These are phyloP conservation scores for Malurus alboscapulatus DNA, from an alignment of 2,113 vertebrate genomes.

Conservation along the genomic window DNA sequence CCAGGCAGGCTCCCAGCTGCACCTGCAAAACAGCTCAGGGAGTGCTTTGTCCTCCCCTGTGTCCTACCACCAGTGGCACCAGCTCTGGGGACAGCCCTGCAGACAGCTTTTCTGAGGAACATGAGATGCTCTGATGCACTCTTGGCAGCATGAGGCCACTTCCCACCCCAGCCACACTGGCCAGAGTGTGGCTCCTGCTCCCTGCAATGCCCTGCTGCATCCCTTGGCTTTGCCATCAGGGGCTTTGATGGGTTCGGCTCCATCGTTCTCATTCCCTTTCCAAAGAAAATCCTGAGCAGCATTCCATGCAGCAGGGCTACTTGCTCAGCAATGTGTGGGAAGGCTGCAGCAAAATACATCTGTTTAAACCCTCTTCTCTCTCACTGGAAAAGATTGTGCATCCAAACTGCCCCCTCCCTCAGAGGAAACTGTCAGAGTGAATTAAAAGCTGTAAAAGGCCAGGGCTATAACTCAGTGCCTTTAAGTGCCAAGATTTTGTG, in stretches of 20 bases:
- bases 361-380: not conserved
- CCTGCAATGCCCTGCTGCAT: not conserved
- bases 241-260: not conserved
- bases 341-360: not conserved
- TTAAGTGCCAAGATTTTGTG: slow-evolving; percentile 56
- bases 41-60: not conserved
- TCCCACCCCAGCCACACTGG: not conserved
- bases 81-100: not conserved
- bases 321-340: not conserved
- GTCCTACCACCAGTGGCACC: not conserved
- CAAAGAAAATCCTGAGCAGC: not conserved
- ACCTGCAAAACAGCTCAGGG: not conserved
- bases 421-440: slow-evolving; percentile 18
- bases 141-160: not conserved
- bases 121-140: fast-evolving
- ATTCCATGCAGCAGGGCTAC: not conserved
- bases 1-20: fast-evolving
- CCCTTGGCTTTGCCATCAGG: not conserved
- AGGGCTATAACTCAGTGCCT: slow-evolving; percentile 52
- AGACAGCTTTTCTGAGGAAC: not conserved
- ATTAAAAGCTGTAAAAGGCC: slow-evolving; percentile 59
- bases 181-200: not conserved
- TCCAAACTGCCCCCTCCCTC: not conserved
- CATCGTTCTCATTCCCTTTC: not conserved
- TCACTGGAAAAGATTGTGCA: not conserved